Evolutionary conservation across 1,140 invertebrate species (phyloP).

Genomic region (Aporrectodea caliginosa): DNA sequence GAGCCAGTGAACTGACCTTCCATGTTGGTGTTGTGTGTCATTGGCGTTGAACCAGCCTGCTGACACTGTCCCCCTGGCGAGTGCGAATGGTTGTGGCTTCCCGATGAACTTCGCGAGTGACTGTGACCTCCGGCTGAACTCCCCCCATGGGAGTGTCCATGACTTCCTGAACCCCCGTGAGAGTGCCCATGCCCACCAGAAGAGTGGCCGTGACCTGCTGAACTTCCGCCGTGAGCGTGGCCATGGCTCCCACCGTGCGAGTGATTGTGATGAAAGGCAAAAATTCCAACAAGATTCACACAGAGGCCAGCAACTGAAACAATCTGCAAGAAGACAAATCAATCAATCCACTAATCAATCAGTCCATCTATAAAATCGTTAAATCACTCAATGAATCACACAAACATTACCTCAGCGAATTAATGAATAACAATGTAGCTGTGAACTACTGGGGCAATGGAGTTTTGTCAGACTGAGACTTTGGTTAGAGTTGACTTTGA

Average conservation of each 20-base stretch:
- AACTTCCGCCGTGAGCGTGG: conserved; percentile 53
- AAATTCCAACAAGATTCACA: conserved; percentile 93
- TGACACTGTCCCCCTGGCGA: too few species aligned
- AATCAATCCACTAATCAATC: neutral
- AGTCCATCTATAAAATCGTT: too few species aligned
- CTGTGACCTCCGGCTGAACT: conserved; percentile 31
- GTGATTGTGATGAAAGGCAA: conserved; percentile 83
- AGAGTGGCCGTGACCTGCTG: conserved; percentile 34
- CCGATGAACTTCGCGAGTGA: conserved; percentile 4
- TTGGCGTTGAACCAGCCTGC: too few species aligned
- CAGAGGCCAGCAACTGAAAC: conserved; percentile 88
- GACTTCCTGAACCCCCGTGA: conserved; percentile 42
- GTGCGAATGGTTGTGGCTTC: conserved; percentile 32
- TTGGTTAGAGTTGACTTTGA: too few species aligned
- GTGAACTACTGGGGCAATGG: too few species aligned
- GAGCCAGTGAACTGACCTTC: too few species aligned
- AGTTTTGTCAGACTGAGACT: too few species aligned
- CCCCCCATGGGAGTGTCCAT: conserved; percentile 57
- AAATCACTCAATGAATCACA: too few species aligned
- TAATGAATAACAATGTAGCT: too few species aligned
- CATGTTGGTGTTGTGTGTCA: conserved; percentile 63
- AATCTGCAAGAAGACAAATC: conserved; percentile 56
- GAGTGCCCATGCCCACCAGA: conserved; percentile 33
- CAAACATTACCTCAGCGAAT: too few species aligned
- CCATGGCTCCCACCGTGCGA: conserved; percentile 49